Evolutionary conservation across 1,140 invertebrate species (phyloP).

Genomic region (Meteorus sp.): DNA sequence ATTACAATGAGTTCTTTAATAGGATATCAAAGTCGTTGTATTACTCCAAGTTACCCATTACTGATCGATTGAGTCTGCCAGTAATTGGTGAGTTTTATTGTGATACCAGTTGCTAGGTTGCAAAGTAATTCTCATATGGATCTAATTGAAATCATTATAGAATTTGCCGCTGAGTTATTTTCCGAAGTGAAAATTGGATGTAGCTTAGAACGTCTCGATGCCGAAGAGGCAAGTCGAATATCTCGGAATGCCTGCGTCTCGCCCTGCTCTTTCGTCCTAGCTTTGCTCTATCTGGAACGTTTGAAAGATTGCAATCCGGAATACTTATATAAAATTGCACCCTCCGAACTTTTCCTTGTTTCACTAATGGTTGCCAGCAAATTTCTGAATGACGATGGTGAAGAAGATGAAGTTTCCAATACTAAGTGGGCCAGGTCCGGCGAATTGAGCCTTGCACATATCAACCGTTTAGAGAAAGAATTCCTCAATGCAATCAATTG

Average conservation of each 20-base stretch:
- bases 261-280: slow-evolving; percentile 80
- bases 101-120: slow-evolving; percentile 9
- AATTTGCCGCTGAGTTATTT: slow-evolving; percentile 82
- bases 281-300: slow-evolving; percentile 85
- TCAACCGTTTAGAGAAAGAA: slow-evolving; percentile 84
- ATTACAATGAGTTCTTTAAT: slow-evolving; percentile 74
- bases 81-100: slow-evolving; percentile 69
- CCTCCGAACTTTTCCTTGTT: slow-evolving; percentile 88
- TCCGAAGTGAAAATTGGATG: slow-evolving; percentile 69
- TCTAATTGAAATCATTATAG: slow-evolving; percentile 48
- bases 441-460: slow-evolving; percentile 70
- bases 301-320: slow-evolving; percentile 78
- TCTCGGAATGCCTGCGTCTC: slow-evolving; percentile 82
- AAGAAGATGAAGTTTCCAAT: slow-evolving; percentile 85
- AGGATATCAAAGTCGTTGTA: slow-evolving; percentile 84
- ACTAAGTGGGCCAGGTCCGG: slow-evolving; percentile 86
- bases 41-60: slow-evolving; percentile 74
- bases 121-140: not conserved
- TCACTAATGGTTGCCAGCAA: slow-evolving; percentile 95
- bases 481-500: slow-evolving; percentile 90
- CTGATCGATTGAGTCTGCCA: slow-evolving; percentile 74
- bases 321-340: slow-evolving; percentile 78
- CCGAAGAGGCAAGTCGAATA: slow-evolving; percentile 76
- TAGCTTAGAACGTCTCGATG: slow-evolving; percentile 78
- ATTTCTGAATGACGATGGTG: slow-evolving; percentile 89